Base-by-base conservation (phyloP, 1,140 invertebrate species). In the Lethrus apterus region DNA sequence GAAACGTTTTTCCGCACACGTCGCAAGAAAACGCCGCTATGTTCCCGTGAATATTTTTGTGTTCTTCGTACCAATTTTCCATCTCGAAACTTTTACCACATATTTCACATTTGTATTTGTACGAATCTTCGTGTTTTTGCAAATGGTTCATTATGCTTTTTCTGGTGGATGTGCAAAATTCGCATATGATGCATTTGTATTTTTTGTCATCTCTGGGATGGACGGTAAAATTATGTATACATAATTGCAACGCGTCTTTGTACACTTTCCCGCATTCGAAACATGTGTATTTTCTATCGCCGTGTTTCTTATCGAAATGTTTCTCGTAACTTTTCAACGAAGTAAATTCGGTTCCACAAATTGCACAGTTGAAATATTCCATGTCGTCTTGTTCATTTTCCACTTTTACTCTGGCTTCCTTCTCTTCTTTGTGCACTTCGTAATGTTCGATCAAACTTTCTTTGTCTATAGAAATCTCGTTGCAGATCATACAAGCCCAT, bases 21-120 rank as follows among this genome's bases (percentile, higher is more conserved):
- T 80, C 79, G 64, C 86, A 89, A 13, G 77, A 77, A 58, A 86
- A 89, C 0, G 86, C 86, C 55, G 86, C 83, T 55, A 86, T 81
- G 8, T 82, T 78, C 0, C 78, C 79, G 54, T 84, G 81, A 21
- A 56, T 62, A 30, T 63, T 65, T n/a, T 61, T 54, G 42, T 66
- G 64, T 44, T 66, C 63, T 43, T 61, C 50, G 35, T 53, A 64
- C 52, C 58, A 63, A 2, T 54, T 51, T 3, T 55, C 38, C 14
- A 61, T 54, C 3, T 54, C 56, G 47, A 66, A 66, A 4, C 59
- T 56, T 49, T 64, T 64, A 20, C 62, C 62, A 47, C 64, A 66
- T 7, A 59, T 48, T 13, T 57, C 53, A 46, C 64, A 66, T 23
- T 55, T 56, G 19, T 58, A 59, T 23, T 62, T 60, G 8, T 55